phyloP scores from a whole-genome alignment of 1,140 invertebrate species.

The Diachasma alloeum region DNA sequence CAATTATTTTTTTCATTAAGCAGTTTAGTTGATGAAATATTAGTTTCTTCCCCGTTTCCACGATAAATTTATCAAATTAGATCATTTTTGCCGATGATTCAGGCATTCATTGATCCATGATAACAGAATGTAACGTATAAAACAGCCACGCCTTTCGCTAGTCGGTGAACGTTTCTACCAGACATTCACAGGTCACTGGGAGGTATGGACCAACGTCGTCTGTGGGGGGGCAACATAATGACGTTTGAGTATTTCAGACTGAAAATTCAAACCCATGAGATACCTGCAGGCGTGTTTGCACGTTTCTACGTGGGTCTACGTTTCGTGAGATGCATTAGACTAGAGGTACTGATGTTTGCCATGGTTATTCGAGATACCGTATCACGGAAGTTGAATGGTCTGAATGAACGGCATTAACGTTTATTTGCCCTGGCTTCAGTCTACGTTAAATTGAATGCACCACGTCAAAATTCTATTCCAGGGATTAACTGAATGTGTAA shows the following conservation, averaged over 20 bases:
- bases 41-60: no score
- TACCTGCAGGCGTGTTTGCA: constrained; percentile 25
- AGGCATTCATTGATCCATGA: constrained; percentile 6
- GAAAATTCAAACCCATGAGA: constrained; percentile 18
- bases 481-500: background rate
- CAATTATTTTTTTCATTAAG: no score
- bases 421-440: background rate
- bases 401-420: background rate
- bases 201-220: constrained; percentile 32
- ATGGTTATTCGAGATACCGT: background rate
- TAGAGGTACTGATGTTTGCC: background rate
- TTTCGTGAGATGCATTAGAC: constrained; percentile 7
- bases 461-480: background rate
- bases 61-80: background rate
- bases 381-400: constrained; percentile 4
- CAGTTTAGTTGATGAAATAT: no score
- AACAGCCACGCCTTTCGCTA: constrained; percentile 60
- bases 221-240: constrained; percentile 31
- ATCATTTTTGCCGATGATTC: background rate
- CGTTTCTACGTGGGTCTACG: background rate
- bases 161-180: constrained; percentile 52
- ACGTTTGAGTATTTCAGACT: constrained; percentile 31
- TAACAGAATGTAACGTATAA: constrained; percentile 48
- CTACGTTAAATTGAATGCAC: background rate
- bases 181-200: constrained; percentile 56